Evolutionary conservation across 2,113 vertebrate species (phyloP).

Genomic region (Grammomys surdaster): DNA sequence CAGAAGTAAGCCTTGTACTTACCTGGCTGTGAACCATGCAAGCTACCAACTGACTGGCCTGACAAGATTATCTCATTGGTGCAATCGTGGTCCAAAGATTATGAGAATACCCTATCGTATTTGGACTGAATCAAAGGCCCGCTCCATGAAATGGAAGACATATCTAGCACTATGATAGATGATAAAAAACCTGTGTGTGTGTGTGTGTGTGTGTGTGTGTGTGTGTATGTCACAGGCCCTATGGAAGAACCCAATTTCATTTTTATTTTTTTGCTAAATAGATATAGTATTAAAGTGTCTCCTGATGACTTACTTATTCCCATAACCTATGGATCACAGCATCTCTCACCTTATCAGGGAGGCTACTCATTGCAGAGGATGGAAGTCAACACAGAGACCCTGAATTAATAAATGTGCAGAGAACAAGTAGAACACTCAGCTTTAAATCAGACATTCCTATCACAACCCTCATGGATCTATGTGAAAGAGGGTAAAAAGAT

Average conservation of each 20-base stretch:
- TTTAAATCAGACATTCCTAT: background rate
- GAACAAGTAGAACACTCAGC: background rate
- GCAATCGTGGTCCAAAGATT: background rate
- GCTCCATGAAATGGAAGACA: background rate
- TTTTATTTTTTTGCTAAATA: background rate
- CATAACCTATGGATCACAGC: background rate
- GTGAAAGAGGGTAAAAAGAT: background rate
- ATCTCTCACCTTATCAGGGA: background rate
- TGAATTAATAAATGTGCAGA: background rate
- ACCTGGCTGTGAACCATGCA: background rate
- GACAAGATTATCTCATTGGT: background rate
- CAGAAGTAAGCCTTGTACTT: background rate
- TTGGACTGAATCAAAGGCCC: no score
- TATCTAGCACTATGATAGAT: background rate
- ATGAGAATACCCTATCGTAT: background rate
- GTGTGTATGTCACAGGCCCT: background rate
- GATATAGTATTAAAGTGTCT: background rate
- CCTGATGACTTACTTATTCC: background rate
- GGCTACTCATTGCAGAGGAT: no score
- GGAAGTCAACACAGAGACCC: background rate
- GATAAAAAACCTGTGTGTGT: background rate
- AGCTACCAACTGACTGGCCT: background rate
- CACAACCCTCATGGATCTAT: background rate
- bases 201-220: background rate
- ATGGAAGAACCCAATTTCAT: background rate